Percentiles rank a stretch among this genome's conserved stretches.
Conservation (phyloP, 2,888 invertebrate genomes). For the Nomada goodeniana region DNA sequence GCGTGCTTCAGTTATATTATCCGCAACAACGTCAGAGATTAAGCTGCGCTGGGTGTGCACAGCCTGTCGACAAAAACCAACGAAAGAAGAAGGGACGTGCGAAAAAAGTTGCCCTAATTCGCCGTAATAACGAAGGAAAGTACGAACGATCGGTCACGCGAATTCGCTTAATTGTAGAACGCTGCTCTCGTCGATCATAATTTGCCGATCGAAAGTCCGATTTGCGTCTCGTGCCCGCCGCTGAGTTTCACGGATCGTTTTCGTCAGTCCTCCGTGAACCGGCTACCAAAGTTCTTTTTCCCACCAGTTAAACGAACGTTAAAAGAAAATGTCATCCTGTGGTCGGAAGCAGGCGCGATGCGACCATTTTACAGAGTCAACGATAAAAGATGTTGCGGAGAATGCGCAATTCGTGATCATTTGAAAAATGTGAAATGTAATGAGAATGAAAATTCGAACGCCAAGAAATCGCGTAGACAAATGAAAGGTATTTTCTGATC, state of each 20-base stretch:
- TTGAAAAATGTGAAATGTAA: too few species aligned
- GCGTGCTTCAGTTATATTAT: not conserved
- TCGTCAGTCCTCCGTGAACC: not conserved
- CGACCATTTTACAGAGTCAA: not conserved
- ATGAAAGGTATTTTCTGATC: too few species aligned
- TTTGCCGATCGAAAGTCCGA: conserved; percentile 34
- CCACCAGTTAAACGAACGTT: not conserved
- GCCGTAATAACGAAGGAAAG: conserved; percentile 26
- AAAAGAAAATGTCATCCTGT: not conserved
- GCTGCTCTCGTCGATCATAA: conserved; percentile 42
- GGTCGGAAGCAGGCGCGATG: not conserved
- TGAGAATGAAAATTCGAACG: too few species aligned
- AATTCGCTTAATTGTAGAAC: conserved; percentile 41
- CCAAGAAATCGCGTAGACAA: too few species aligned
- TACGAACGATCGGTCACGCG: conserved; percentile 43
- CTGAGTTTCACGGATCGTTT: conserved; percentile 45
- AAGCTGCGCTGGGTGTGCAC: not conserved
- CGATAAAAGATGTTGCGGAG: too few species aligned
- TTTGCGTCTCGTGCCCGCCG: conserved; percentile 45
- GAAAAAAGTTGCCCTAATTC: conserved; percentile 42
- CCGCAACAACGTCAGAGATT: conserved; percentile 13
- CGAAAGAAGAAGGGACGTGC: not conserved
- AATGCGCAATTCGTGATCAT: too few species aligned
- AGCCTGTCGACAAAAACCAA: conserved; percentile 1
- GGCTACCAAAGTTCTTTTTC: not conserved